A percentile compares a stretch with the other conserved stretches of the same genome.
Evolutionary conservation across 2,888 invertebrate genomes (phyloP).

Genomic region (Agrotis exclamationis): DNA sequence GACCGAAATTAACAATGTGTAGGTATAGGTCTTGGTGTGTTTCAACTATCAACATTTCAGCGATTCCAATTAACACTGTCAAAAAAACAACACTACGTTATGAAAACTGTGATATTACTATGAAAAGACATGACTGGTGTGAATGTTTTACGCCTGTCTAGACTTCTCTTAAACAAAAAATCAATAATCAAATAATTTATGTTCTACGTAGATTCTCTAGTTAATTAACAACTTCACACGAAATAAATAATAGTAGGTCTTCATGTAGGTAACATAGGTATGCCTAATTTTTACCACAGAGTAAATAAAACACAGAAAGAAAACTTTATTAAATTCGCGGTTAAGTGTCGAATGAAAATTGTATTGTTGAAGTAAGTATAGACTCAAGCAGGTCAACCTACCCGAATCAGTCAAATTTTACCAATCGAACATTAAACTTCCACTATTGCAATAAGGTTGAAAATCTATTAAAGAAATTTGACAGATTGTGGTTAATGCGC

Average conservation of each 20-base stretch:
- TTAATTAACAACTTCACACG: conserved; percentile 12
- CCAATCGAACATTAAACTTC: no score
- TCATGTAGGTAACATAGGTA: conserved; percentile 13
- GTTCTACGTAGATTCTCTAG: neutral
- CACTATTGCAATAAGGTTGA: no score
- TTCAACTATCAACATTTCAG: neutral
- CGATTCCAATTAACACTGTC: neutral
- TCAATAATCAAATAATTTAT: conserved; percentile 3
- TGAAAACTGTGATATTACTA: no score
- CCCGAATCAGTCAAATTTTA: no score
- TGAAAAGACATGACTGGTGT: no score
- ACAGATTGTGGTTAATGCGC: no score
- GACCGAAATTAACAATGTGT: no score
- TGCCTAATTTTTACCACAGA: conserved; percentile 17
- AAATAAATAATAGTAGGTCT: conserved; percentile 12
- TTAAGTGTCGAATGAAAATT: neutral
- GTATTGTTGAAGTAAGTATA: no score
- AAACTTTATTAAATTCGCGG: neutral
- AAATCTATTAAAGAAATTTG: no score
- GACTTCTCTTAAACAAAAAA: neutral
- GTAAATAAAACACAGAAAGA: neutral
- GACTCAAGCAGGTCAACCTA: no score
- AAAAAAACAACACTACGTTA: no score
- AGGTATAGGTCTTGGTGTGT: neutral
- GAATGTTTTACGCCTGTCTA: no score